phyloP scores from a whole-genome alignment of 1,140 invertebrate species.

The Dysdera silvatica region DNA sequence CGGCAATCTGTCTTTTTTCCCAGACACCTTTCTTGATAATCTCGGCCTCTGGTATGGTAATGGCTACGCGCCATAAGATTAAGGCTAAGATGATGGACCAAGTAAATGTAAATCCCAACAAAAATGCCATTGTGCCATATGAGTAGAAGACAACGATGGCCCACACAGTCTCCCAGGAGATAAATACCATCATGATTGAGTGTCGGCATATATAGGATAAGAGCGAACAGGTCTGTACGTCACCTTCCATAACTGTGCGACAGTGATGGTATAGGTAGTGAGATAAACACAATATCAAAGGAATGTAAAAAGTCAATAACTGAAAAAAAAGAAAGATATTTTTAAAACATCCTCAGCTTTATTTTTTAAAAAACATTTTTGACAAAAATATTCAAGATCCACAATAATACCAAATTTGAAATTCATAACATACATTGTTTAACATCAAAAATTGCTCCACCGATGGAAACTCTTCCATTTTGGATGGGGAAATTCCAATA shows the following conservation, averaged over 20 bases:
- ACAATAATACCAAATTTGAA: too few relatives aligned
- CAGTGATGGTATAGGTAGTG: conserved; percentile 54
- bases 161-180: conserved; percentile 58
- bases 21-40: neutral
- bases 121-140: conserved; percentile 67
- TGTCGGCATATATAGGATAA: conserved; percentile 38
- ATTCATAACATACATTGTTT: too few relatives aligned
- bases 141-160: conserved; percentile 65
- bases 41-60: conserved; percentile 15
- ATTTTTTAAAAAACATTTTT: too few relatives aligned
- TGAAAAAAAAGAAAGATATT: conserved; percentile 42
- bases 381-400: too few relatives aligned
- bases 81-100: conserved; percentile 65
- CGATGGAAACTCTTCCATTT: too few relatives aligned
- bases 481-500: too few relatives aligned
- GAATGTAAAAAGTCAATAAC: conserved; percentile 60
- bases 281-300: conserved; percentile 59
- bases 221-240: conserved; percentile 31
- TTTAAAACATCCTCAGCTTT: too few relatives aligned
- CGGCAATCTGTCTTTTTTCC: neutral
- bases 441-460: too few relatives aligned
- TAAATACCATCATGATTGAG: conserved; percentile 50
- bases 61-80: conserved; percentile 55
- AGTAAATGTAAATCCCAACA: conserved; percentile 68
- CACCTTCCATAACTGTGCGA: conserved; percentile 24